A percentile compares a stretch with the other conserved stretches of the same genome.
phyloP scores from a whole-genome alignment of 2,888 invertebrate genomes.

The Congeria kusceri region DNA sequence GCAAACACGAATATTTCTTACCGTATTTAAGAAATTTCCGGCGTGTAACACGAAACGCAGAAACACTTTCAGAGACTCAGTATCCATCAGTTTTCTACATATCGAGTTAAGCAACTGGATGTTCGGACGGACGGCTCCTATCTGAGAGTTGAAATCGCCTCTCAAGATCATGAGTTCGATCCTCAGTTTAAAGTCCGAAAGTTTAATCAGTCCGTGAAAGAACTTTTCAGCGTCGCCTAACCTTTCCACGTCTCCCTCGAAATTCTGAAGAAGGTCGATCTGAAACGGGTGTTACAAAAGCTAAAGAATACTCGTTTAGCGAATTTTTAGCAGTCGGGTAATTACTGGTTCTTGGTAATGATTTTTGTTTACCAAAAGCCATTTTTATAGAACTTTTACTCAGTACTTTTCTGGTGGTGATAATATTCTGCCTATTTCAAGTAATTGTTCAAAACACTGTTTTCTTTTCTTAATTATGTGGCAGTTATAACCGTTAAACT shows the following conservation, averaged over 20 bases:
- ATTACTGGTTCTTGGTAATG: too few relatives aligned
- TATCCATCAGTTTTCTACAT: conserved; percentile 90
- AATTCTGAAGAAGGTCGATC: conserved; percentile 84
- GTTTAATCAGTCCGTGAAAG: conserved; percentile 83
- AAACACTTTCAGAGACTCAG: conserved; percentile 92
- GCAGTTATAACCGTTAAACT: too few relatives aligned
- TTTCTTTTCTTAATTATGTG: too few relatives aligned
- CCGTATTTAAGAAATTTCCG: conserved; percentile 97
- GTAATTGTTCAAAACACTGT: too few relatives aligned
- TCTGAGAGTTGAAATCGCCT: conserved; percentile 96
- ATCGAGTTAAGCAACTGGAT: conserved; percentile 95
- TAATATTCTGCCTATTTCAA: too few relatives aligned
- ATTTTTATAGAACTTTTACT: too few relatives aligned
- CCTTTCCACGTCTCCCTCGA: conserved; percentile 84
- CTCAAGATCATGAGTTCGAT: conserved; percentile 98
- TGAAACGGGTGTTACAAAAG: conserved; percentile 42
- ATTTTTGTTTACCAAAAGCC: too few relatives aligned
- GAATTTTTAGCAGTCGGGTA: too few relatives aligned
- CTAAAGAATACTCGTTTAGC: too few relatives aligned
- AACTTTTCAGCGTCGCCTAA: conserved; percentile 87
- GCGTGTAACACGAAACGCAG: conserved; percentile 97
- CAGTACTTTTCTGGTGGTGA: too few relatives aligned
- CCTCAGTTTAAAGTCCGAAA: conserved; percentile 92
- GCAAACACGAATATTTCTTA: conserved; percentile 84
- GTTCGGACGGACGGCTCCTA: conserved; percentile 95